Percentiles rank a stretch among this genome's conserved stretches.
Conservation (phyloP, 2,113 vertebrate species). For the Alethe castanea region DNA sequence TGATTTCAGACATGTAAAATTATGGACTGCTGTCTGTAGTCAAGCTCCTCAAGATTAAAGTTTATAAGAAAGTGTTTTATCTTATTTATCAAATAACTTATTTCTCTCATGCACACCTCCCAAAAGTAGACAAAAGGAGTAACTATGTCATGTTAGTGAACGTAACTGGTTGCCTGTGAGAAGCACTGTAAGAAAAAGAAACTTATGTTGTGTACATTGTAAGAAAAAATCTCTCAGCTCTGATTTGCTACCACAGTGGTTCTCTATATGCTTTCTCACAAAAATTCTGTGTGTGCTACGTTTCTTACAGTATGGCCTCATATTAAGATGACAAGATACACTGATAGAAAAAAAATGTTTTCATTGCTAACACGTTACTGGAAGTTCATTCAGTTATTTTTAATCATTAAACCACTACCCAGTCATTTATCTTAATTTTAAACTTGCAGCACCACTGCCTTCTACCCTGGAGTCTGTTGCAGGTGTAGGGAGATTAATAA, state of each 20-base stretch:
- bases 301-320: background rate
- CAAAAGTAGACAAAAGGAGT: background rate
- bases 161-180: background rate
- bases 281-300: background rate
- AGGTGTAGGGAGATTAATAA: background rate
- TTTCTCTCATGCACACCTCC: background rate
- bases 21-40: background rate
- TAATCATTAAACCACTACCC: background rate
- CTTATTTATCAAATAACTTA: background rate
- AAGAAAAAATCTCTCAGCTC: background rate
- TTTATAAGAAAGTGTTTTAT: background rate
- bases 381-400: background rate
- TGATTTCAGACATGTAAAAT: background rate
- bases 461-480: background rate
- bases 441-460: background rate
- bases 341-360: background rate
- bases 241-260: background rate
- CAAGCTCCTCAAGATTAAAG: background rate
- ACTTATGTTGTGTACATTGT: background rate
- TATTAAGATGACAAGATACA: background rate
- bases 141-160: background rate
- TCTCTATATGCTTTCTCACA: background rate
- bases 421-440: conserved; percentile 7
- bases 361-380: background rate
- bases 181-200: background rate